These are phyloP conservation scores for Micrasema longulum DNA, from an alignment of 1,140 invertebrate species.

Conservation along the genomic window DNA sequence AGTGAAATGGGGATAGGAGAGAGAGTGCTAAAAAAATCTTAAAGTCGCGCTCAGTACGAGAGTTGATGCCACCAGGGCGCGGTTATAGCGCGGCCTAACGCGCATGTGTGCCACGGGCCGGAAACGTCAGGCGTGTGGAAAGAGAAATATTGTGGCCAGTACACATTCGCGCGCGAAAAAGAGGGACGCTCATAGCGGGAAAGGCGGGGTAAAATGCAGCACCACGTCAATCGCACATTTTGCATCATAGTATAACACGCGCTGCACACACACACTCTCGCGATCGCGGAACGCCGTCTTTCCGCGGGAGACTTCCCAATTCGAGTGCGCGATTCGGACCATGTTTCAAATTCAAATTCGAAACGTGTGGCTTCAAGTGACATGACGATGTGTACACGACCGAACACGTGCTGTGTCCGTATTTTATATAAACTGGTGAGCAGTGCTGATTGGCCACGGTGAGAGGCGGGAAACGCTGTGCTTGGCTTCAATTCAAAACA, in stretches of 20 bases:
- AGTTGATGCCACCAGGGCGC: constrained; percentile 46
- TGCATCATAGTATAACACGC: constrained; percentile 14
- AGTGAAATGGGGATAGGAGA: constrained; percentile 45
- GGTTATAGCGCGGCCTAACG: constrained; percentile 37
- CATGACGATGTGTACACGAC: constrained; percentile 3
- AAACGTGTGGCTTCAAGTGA: not conserved
- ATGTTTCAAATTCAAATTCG: constrained; percentile 3
- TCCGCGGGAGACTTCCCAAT: not conserved
- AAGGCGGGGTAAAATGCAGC: constrained; percentile 42
- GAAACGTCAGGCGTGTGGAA: constrained; percentile 27
- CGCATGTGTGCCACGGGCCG: constrained; percentile 26
- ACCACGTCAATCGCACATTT: constrained; percentile 36
- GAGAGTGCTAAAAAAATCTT: constrained; percentile 46
- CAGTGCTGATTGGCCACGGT: constrained; percentile 19
- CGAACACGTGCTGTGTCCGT: constrained; percentile 7
- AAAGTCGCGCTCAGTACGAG: constrained; percentile 43
- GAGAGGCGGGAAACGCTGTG: constrained; percentile 25
- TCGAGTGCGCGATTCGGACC: constrained; percentile 18
- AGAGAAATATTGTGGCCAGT: constrained; percentile 24
- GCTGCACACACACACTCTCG: constrained; percentile 13
- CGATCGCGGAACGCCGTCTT: not conserved
- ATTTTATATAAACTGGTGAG: constrained; percentile 12
- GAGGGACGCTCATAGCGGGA: constrained; percentile 32
- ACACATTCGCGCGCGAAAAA: constrained; percentile 38
- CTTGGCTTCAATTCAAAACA: not conserved